These are phyloP conservation scores for Andrena bucephala DNA, from an alignment of 2,888 invertebrate genomes.

Conservation along the genomic window DNA sequence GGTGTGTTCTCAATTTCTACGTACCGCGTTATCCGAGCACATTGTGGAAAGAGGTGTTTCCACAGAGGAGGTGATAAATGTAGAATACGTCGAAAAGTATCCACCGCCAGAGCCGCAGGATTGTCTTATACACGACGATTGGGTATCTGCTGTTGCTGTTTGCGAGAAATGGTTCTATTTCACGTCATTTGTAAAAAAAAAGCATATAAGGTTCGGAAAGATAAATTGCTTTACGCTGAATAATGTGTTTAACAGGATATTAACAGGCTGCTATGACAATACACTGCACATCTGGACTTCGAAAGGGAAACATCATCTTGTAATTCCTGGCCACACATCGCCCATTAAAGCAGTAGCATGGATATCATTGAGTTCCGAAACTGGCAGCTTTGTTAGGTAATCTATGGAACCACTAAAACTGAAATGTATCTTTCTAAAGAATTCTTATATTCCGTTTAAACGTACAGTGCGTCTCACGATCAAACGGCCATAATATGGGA, in stretches of 20 bases:
- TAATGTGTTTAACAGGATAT: conserved; percentile 87
- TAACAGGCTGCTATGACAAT: conserved; percentile 97
- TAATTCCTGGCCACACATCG: conserved; percentile 94
- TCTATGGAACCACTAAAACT: background rate
- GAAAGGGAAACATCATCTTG: conserved; percentile 93
- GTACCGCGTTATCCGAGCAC: conserved; percentile 90
- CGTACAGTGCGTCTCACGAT: conserved; percentile 93
- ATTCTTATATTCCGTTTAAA: background rate
- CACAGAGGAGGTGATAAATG: conserved; percentile 93
- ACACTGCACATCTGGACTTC: conserved; percentile 95
- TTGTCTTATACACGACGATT: conserved; percentile 97
- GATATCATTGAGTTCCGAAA: conserved; percentile 90
- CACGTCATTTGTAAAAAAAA: background rate
- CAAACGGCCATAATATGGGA: conserved; percentile 96
- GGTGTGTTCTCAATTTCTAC: conserved; percentile 93
- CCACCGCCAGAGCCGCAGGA: conserved; percentile 97
- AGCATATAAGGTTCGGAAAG: background rate
- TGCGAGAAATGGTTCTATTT: conserved; percentile 88
- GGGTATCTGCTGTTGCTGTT: conserved; percentile 96
- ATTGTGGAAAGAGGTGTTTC: conserved; percentile 91
- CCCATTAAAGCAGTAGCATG: conserved; percentile 96
- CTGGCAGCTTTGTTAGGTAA: conserved; percentile 90
- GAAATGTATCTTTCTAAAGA: background rate
- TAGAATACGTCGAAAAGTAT: conserved; percentile 96
- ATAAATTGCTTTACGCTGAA: background rate